phyloP scores from a whole-genome alignment of 2,797 vertebrate species.

The Muscicapa comitata region DNA sequence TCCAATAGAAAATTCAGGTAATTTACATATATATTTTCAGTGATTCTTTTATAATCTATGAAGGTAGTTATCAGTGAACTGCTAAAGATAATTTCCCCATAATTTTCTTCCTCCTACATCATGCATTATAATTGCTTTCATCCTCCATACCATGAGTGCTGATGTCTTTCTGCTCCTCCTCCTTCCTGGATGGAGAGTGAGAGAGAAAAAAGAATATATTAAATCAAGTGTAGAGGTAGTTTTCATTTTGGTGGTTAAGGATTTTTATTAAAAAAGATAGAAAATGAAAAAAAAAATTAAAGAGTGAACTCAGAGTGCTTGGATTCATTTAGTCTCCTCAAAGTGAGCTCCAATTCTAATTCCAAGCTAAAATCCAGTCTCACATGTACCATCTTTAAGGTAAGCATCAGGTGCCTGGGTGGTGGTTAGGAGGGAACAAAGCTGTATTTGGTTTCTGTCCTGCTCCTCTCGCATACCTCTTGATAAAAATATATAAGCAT shows the following conservation, averaged over 20 bases:
- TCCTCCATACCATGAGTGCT: background rate
- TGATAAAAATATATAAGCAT: background rate
- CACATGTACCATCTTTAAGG: too few species aligned
- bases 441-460: background rate
- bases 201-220: background rate
- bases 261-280: background rate
- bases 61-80: constrained; percentile 26
- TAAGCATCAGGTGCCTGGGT: background rate
- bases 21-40: constrained; percentile 40
- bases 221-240: background rate
- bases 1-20: background rate
- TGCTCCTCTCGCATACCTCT: background rate
- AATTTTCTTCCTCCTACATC: constrained; percentile 58
- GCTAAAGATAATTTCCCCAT: constrained; percentile 46
- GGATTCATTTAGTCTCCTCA: background rate
- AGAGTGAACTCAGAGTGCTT: background rate
- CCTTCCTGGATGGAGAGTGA: background rate
- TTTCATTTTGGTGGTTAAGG: background rate
- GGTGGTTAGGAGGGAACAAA: background rate
- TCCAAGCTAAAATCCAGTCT: background rate
- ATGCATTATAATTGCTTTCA: constrained; percentile 23
- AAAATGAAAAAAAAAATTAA: background rate
- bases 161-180: constrained; percentile 22
- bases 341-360: background rate
- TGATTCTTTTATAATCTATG: constrained; percentile 25